Evolutionary conservation across 2,113 vertebrate genomes (phyloP).

Genomic region (Paratilapia polleni): DNA sequence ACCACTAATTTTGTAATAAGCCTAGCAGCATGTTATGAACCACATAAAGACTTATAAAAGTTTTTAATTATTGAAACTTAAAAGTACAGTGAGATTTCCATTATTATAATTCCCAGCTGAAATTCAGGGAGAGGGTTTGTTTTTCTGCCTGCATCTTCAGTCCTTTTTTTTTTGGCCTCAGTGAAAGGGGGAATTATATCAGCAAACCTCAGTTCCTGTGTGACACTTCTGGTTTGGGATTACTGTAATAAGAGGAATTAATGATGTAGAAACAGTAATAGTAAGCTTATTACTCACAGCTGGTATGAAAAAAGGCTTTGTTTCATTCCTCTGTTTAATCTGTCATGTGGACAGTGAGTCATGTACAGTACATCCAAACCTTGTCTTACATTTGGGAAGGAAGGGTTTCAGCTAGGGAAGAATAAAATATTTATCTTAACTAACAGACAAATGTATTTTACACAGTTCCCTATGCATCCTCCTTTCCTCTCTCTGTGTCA

Average conservation of each 20-base stretch:
- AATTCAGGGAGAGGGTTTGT: not conserved
- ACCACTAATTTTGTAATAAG: not conserved
- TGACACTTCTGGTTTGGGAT: not conserved
- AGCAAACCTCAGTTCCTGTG: not conserved
- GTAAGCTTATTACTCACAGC: not conserved
- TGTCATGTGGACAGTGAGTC: not conserved
- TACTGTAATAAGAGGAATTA: not conserved
- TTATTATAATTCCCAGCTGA: not conserved
- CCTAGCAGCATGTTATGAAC: not conserved
- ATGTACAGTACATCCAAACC: not conserved
- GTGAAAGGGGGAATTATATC: not conserved
- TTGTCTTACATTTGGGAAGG: not conserved
- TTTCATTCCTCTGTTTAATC: not conserved
- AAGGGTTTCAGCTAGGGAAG: too few species aligned
- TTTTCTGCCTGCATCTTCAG: not conserved
- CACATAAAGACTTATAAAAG: not conserved
- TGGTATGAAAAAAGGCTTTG: not conserved
- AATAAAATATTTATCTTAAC: not conserved
- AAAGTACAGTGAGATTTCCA: not conserved
- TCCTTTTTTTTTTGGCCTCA: not conserved
- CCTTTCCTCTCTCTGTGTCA: not conserved
- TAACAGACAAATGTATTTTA: not conserved
- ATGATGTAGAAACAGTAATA: not conserved
- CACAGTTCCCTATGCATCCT: not conserved
- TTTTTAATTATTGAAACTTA: not conserved